A percentile compares a stretch with the other conserved stretches of the same genome.
phyloP scores from a whole-genome alignment of 1,140 invertebrate species.

The Parapsyche elsis region DNA sequence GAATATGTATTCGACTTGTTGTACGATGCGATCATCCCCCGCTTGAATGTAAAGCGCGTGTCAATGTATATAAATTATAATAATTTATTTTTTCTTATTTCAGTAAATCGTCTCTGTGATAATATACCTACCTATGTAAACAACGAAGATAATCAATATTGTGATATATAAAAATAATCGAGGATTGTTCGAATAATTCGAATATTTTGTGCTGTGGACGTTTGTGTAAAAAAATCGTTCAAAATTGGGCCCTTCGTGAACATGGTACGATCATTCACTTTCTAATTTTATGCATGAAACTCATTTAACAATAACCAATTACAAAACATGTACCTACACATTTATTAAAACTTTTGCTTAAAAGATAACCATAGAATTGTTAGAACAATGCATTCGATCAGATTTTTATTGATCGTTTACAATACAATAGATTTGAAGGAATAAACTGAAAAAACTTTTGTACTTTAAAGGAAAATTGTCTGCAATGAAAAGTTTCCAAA shows the following conservation, averaged over 20 bases:
- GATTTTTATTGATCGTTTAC: no score
- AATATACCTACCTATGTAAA: neutral
- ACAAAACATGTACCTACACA: no score
- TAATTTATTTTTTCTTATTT: neutral
- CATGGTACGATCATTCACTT: conserved; percentile 48
- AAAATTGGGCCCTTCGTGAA: conserved; percentile 45
- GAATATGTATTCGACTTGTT: neutral
- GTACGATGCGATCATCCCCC: neutral
- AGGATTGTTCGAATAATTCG: neutral
- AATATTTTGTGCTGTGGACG: conserved; percentile 9
- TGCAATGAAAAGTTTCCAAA: no score
- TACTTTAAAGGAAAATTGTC: no score
- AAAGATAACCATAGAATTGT: no score
- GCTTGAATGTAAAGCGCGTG: no score
- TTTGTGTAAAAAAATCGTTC: conserved; percentile 10
- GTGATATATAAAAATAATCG: neutral
- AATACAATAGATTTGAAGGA: no score
- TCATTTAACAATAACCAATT: neutral
- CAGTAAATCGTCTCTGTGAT: conserved; percentile 13
- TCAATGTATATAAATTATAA: no score
- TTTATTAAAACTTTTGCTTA: no score
- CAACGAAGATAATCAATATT: neutral
- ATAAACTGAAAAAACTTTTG: no score
- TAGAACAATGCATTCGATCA: no score
- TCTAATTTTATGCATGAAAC: conserved; percentile 17